Conservation (phyloP, 2,797 vertebrate genomes). For the Thaleichthys pacificus region DNA sequence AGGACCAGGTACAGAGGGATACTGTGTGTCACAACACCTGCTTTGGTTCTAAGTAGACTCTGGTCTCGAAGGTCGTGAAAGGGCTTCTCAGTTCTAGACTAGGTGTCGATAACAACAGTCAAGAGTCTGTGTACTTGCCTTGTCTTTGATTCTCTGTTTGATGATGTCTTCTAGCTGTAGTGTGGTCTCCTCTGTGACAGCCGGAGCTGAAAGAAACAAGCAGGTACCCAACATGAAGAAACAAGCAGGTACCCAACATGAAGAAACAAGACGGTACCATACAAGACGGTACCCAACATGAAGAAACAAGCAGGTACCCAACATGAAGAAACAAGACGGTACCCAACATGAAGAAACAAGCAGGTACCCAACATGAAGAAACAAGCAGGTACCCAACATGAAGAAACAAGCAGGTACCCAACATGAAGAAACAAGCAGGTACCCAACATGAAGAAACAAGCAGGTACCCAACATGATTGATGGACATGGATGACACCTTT, state of each 20-base stretch:
- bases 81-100: too few relatives aligned
- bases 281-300: too few relatives aligned
- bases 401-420: too few relatives aligned
- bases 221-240: background rate
- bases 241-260: background rate
- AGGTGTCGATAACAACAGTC: background rate
- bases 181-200: slow-evolving; percentile 94
- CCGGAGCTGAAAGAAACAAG: slow-evolving; percentile 76
- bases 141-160: slow-evolving; percentile 95
- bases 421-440: slow-evolving; percentile 6
- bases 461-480: background rate
- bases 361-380: background rate
- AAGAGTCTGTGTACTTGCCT: slow-evolving; percentile 73
- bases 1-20: too few relatives aligned
- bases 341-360: slow-evolving; percentile 9
- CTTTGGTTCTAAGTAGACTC: too few relatives aligned
- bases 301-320: too few relatives aligned
- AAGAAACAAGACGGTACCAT: too few relatives aligned
- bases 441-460: background rate
- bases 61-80: too few relatives aligned
- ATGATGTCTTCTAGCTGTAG: slow-evolving; percentile 94
- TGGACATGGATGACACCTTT: too few relatives aligned
- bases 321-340: too few relatives aligned
- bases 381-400: background rate
- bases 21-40: too few relatives aligned